Evolutionary conservation across 2,113 vertebrate species (phyloP), one percentile per base, ranked within the genome.

Genomic region (Porphyrio hochstetteri): DNA sequence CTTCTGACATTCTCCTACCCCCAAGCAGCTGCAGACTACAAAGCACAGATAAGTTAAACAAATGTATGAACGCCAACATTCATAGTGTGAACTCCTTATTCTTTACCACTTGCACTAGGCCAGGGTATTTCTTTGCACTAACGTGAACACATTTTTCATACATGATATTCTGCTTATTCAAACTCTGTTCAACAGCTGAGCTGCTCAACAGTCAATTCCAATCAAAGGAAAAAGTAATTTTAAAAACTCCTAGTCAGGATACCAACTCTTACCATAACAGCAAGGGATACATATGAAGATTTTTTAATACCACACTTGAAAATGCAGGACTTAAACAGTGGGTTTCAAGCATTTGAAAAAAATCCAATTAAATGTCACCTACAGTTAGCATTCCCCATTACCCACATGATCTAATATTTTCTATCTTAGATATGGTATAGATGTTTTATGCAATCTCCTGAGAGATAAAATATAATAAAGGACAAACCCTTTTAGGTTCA

Each of bases 401-500:
- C 5, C 48, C 46, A 71, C 13, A 27, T 36, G 29, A 50, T 16
- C n/a, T 44, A 63, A 5, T 52, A 17, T 21, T 16, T 70, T 48
- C 56, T 75, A 5, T 28, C 75, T 72, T 64, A 79, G 28, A 53
- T 53, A 60, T 2, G 13, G 19, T n/a, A 35, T 38, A 20, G 28
- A 36, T 18, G 31, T 68, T 44, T 67, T 31, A 80, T 7, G 7
- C 5, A 59, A 59, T 40, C 40, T 79, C 40, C 68, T n/a, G 21
- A 86, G 2, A 35, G 18, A 61, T 16, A 55, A 52, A 52, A 95
- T 90, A 56, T 19, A 82, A 46, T 76, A 7, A 88, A 87, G 84
- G 95, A 98, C 98, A 89, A 90, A 98, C 99, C 98, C 99, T 99
- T 97, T 99, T 99, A 90, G 98, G 99, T 95, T 99, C 99, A 12